Base-by-base conservation (phyloP, 2,113 vertebrate species). In the Athene cunicularia region DNA sequence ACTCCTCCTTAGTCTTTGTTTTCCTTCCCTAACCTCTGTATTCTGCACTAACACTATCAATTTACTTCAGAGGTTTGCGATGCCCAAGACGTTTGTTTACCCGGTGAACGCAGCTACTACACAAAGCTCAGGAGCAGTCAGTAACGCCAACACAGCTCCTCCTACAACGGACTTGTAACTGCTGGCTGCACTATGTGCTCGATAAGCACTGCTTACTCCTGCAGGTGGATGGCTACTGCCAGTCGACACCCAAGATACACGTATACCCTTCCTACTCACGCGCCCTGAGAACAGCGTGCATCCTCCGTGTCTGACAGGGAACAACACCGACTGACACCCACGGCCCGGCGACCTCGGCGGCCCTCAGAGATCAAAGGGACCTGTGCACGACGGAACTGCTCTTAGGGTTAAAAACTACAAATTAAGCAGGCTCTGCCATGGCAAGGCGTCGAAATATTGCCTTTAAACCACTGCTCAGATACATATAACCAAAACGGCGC, bases 301-400 rank as follows among this genome's bases (percentile, higher is more conserved):
- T 24, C 76, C 35, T 11, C 82, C 37, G 47, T 2, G 11, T 1
- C 73, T 33, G 50, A 19, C 4, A 47, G 41, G 26, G 33, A 67
- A 37, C 2, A 47, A 6, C 8, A 33, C 3, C 52, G 37, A 6
- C 2, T 1, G 30, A 23, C 37, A 17, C 0, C 62, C 2, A 7
- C 2, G 84, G 43, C 47, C 71, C 6, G 6, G 70, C 3, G 3
- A 24, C 75, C 76, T 22, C 92, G 11, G 76, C 66, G 23, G 49
- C 47, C 73, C 53, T 9, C 27, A 11, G 55, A 39, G 47, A 12
- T 3, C 30, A 52, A 13, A 21, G 66, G 47, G 11, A 32, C 14
- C 5, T 1, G 0, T 22, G 72, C 28, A 18, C 1, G 5, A 18
- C 59, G 55, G 32, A 39, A 5, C 56, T 3, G 33, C 45, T 80